These are phyloP conservation scores for Lepilemur septentrionalis DNA, from an alignment of 2,797 vertebrate species.

Conservation along the genomic window DNA sequence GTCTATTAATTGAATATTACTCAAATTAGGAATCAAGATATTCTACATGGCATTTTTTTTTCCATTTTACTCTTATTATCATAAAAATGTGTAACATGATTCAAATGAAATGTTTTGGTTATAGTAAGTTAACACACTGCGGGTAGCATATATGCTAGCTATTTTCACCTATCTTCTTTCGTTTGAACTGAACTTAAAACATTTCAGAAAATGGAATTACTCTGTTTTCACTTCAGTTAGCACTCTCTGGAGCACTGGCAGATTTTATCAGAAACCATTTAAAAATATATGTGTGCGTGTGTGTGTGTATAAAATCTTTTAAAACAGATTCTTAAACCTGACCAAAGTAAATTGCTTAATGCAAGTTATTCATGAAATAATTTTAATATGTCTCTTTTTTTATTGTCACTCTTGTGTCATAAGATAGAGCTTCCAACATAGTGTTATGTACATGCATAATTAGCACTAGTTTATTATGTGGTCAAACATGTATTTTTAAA, in stretches of 20 bases:
- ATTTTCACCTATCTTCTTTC: constrained; percentile 69
- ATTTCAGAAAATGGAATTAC: neutral
- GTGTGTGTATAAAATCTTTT: neutral
- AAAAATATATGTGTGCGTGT: neutral
- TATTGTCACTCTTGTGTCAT: neutral
- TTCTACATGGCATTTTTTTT: neutral
- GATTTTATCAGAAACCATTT: constrained; percentile 16
- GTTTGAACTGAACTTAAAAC: constrained; percentile 56
- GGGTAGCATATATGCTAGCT: constrained; percentile 58
- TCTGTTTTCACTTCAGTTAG: constrained; percentile 48
- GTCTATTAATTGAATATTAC: neutral
- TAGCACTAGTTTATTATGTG: neutral
- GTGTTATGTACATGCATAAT: neutral
- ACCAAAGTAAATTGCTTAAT: constrained; percentile 41
- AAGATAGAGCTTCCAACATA: neutral
- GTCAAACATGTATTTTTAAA: neutral
- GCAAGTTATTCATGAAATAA: constrained; percentile 27
- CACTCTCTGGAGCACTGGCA: constrained; percentile 25
- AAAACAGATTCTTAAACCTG: constrained; percentile 3
- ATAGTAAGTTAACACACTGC: constrained; percentile 61
- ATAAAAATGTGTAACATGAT: constrained; percentile 60
- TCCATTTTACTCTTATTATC: constrained; percentile 50
- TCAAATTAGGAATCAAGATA: constrained; percentile 39
- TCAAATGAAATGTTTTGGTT: constrained; percentile 79
- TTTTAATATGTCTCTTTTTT: neutral